Evolutionary conservation across 2,797 vertebrate genomes (phyloP).

Genomic region (Rhinoraja longicauda): DNA sequence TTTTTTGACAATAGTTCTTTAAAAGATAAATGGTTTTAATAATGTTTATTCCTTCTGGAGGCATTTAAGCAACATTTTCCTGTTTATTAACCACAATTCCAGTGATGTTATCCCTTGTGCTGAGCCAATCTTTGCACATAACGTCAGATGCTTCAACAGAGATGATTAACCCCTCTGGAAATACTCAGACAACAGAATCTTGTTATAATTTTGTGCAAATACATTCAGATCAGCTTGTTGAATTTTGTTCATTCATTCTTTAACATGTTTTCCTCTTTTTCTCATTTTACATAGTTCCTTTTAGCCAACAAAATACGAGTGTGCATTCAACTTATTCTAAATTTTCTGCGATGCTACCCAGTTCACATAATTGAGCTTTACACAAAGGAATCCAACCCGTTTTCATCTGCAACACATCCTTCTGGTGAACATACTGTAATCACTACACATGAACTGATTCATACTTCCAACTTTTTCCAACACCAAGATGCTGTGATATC

Average conservation of each 20-base stretch:
- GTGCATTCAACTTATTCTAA: neutral
- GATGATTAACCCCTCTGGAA: neutral
- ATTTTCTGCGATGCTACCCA: neutral
- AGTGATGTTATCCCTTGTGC: neutral
- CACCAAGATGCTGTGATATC: neutral
- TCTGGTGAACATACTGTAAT: neutral
- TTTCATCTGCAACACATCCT: neutral
- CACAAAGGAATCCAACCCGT: neutral
- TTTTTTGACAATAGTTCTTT: slow-evolving; percentile 14
- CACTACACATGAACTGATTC: neutral
- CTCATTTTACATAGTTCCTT: neutral
- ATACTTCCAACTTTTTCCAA: neutral
- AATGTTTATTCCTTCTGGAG: slow-evolving; percentile 26
- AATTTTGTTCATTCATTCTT: neutral
- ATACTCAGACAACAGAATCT: neutral
- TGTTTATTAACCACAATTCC: slow-evolving; percentile 16
- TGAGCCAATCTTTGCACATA: neutral
- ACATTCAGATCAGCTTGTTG: neutral
- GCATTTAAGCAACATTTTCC: slow-evolving; percentile 12
- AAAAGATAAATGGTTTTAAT: slow-evolving; percentile 37
- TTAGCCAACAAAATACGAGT: neutral
- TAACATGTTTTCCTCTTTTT: neutral
- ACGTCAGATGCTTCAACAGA: slow-evolving; percentile 7
- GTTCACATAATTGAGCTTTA: neutral
- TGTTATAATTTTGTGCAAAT: neutral